Conservation (phyloP, 2,113 vertebrate species). For the Aramus guarauna region DNA sequence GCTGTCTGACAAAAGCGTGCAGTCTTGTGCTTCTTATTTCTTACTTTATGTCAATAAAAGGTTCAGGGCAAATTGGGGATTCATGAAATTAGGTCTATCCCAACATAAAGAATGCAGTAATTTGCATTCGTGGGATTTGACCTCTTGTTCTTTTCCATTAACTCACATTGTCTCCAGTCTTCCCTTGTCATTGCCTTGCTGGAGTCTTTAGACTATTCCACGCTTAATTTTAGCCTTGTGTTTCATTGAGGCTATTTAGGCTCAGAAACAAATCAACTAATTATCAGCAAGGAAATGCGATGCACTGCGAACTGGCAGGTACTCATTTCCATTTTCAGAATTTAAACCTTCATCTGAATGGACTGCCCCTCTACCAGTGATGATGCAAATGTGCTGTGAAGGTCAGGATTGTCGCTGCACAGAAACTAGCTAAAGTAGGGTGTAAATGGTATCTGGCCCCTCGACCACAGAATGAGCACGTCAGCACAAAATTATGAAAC, state of each 20-base stretch:
- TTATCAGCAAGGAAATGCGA: background rate
- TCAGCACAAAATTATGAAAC: slow-evolving; percentile 11
- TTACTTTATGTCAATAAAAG: background rate
- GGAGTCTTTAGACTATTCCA: background rate
- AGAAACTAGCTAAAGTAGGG: background rate
- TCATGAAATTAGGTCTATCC: background rate
- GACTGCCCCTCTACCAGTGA: background rate
- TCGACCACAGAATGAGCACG: background rate
- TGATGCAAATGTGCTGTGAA: background rate
- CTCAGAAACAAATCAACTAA: background rate
- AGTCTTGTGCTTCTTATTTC: background rate
- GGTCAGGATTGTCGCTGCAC: background rate
- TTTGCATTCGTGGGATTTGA: background rate
- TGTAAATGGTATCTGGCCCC: background rate
- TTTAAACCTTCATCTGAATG: background rate
- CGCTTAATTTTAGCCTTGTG: background rate
- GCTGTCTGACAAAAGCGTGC: background rate
- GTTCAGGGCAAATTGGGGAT: background rate
- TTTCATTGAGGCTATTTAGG: background rate
- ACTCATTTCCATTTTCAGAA: background rate
- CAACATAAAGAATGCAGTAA: background rate
- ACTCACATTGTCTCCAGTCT: background rate
- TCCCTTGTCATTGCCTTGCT: background rate
- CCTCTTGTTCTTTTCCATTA: background rate
- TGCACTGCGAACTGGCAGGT: background rate